Base-by-base conservation (phyloP, 1,140 invertebrate genomes). In the Hesperophylax magnus region DNA sequence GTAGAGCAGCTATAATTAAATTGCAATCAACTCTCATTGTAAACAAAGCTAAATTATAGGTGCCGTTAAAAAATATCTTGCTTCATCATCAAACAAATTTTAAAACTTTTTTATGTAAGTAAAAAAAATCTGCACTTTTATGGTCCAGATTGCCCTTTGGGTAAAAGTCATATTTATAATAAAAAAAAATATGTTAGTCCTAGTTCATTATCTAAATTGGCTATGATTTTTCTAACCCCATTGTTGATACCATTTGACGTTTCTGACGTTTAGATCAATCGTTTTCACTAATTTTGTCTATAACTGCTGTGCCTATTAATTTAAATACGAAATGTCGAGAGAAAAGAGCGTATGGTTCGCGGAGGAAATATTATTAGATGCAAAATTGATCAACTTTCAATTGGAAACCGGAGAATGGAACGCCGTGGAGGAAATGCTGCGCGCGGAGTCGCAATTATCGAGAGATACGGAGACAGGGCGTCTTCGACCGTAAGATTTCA, bases 331-430 rank as follows among this genome's bases (percentile, higher is more conserved):
- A 67, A 90, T 90, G 89, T 90, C 89, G 54, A 87, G 89, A 83
- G 89, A 90, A 85, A 90, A 90, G 87, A 90, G 88, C 79, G 88
- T 90, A 17, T 90, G 89, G 89, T 90, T 89, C 83, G 89, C 88
- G 1, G 89, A 90, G 83, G 89, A 90, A 85, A 90, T 90, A 77
- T 82, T 90, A 61, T 83, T 90, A 78, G 89, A 90, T 84, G 89
- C 89, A 18, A 90, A 89, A 84, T 85, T 90, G 53, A 90, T 90
- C 22, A 90, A 90, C 84, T 88, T 87, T 60, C 89, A 90, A 85
- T 83, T 90, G 78, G 89, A 90, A 81, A 87, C 87, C 0, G 89
- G 89, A 84, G 89, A 90, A 87, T 89, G 88, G 88, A 88, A 88
- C 58, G 88, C 88, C 11, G 88, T 90, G 8, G 89, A 90, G 79